These are phyloP conservation scores for Phrynocephalus forsythii DNA, from an alignment of 2,797 vertebrate species.

Conservation along the genomic window DNA sequence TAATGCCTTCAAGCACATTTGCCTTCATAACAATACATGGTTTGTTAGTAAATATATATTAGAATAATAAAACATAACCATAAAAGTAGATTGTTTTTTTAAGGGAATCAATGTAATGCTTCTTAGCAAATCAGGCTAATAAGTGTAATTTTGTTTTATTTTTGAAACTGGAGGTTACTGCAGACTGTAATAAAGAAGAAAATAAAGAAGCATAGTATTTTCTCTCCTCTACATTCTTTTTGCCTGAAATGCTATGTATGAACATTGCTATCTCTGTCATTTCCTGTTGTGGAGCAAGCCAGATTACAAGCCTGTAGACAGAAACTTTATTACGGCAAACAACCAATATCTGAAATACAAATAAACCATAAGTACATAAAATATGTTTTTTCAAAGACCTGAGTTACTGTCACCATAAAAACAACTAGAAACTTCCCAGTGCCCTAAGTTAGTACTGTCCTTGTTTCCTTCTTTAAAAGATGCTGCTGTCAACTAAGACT, in stretches of 20 bases:
- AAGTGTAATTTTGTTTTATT: slow-evolving; percentile 34
- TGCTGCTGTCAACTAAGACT: too few species aligned
- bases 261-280: slow-evolving; percentile 38
- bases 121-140: slow-evolving; percentile 42
- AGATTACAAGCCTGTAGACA: slow-evolving; percentile 14
- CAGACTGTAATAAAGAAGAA: slow-evolving; percentile 39
- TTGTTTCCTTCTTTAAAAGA: too few species aligned
- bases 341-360: too few species aligned
- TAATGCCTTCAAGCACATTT: background rate
- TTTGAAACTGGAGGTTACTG: background rate
- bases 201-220: slow-evolving; percentile 13
- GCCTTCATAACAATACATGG: background rate
- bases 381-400: too few species aligned
- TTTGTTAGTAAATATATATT: background rate
- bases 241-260: slow-evolving; percentile 36
- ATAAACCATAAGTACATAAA: too few species aligned
- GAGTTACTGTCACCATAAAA: too few species aligned
- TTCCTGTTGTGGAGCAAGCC: slow-evolving; percentile 40
- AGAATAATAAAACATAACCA: background rate
- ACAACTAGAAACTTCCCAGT: too few species aligned
- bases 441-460: too few species aligned
- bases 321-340: too few species aligned
- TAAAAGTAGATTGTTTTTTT: slow-evolving; percentile 27
- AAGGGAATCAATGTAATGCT: slow-evolving; percentile 36
- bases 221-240: slow-evolving; percentile 6